Percentiles rank a stretch among this genome's conserved stretches.
phyloP scores from a whole-genome alignment of 2,888 invertebrate species.

The Hypercompe scribonia region DNA sequence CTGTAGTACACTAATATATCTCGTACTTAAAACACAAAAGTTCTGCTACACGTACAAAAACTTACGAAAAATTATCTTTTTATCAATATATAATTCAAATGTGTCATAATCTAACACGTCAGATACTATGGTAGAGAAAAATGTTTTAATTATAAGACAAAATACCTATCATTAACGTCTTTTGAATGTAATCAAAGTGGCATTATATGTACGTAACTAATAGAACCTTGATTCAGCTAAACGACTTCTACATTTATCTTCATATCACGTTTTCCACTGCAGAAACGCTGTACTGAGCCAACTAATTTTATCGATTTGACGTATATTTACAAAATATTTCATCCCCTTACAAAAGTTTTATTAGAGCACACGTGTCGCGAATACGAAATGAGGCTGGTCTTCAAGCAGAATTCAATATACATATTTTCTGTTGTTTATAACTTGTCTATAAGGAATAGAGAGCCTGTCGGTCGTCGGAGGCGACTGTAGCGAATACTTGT shows the following conservation, averaged over 20 bases:
- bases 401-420: conserved; percentile 55
- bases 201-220: conserved; percentile 36
- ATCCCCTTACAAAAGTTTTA: conserved; percentile 61
- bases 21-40: too few species aligned
- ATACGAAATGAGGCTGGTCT: conserved; percentile 52
- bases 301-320: conserved; percentile 47
- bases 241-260: conserved; percentile 29
- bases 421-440: conserved; percentile 50
- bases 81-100: too few species aligned
- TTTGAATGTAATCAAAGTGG: conserved; percentile 26
- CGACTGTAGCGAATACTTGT: conserved; percentile 26
- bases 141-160: background rate
- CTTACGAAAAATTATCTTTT: too few species aligned
- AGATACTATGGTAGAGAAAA: background rate
- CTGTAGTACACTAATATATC: too few species aligned
- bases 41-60: too few species aligned
- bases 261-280: conserved; percentile 42
- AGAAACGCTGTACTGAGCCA: conserved; percentile 40
- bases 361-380: conserved; percentile 58
- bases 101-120: too few species aligned
- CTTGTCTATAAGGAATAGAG: conserved; percentile 42
- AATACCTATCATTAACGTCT: background rate
- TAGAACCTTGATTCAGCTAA: conserved; percentile 31
- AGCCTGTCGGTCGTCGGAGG: conserved; percentile 15
- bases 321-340: conserved; percentile 58